Evolutionary conservation across 2,113 vertebrate genomes (phyloP).

Genomic region (Platysternon megacephalum): DNA sequence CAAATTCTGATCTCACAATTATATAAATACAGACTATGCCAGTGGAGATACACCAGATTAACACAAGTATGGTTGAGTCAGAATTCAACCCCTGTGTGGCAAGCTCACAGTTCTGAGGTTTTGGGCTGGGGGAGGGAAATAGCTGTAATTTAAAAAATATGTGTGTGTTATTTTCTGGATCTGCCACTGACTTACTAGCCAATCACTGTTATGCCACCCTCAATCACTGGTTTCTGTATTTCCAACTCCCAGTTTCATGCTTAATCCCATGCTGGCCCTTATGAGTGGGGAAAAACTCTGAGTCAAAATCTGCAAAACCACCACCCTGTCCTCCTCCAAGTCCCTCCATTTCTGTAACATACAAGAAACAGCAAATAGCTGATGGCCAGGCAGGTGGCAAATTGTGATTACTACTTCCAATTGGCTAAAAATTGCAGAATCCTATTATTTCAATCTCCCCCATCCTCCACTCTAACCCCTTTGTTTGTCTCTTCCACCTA

Average conservation of each 20-base stretch:
- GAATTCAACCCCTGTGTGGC: not conserved
- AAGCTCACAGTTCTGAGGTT: not conserved
- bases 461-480: not conserved
- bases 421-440: not conserved
- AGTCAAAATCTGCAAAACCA: not conserved
- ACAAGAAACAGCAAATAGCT: not conserved
- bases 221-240: not conserved
- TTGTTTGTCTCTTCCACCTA: not conserved
- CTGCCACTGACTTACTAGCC: conserved; percentile 43
- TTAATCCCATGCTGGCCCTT: not conserved
- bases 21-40: conserved; percentile 47
- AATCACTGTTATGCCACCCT: not conserved
- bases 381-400: not conserved
- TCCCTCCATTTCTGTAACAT: not conserved
- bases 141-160: conserved; percentile 10
- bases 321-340: not conserved
- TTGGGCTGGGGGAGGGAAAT: not conserved
- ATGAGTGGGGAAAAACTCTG: not conserved
- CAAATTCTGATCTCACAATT: conserved; percentile 46
- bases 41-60: conserved; percentile 45
- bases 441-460: not conserved
- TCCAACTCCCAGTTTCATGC: not conserved
- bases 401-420: not conserved
- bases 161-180: not conserved
- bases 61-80: conserved; percentile 35